A percentile compares a stretch with the other conserved stretches of the same genome.
Conservation (phyloP, 2,888 invertebrate genomes). For the Aspidiotus rigidus region DNA sequence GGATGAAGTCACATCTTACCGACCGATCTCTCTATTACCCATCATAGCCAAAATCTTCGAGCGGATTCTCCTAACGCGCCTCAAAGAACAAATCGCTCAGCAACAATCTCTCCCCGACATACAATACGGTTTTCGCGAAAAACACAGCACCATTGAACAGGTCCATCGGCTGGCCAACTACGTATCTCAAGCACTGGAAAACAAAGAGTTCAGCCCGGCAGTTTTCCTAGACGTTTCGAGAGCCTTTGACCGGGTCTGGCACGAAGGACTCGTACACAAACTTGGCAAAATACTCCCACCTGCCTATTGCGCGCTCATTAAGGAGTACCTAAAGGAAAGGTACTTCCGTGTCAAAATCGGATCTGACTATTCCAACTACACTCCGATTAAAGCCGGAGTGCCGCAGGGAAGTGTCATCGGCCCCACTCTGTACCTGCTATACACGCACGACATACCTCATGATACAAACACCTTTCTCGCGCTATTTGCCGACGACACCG, state of each 20-base stretch:
- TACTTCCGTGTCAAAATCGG: background rate
- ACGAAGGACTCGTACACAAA: slow-evolving; percentile 6
- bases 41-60: slow-evolving; percentile 9
- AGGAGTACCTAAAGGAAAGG: background rate
- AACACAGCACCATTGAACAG: slow-evolving; percentile 9
- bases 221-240: slow-evolving; percentile 8
- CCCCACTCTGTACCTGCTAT: slow-evolving; percentile 1
- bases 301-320: background rate
- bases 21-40: background rate
- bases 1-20: background rate
- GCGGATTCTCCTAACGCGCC: slow-evolving; percentile 1
- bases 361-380: background rate
- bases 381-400: background rate
- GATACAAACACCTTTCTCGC: background rate
- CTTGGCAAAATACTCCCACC: background rate
- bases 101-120: background rate
- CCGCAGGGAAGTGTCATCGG: slow-evolving; percentile 12
- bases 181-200: background rate
- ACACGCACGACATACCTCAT: slow-evolving; percentile 7
- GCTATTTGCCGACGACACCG: background rate
- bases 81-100: background rate
- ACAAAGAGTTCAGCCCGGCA: slow-evolving; percentile 1
- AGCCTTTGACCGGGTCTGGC: slow-evolving; percentile 15
- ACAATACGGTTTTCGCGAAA: slow-evolving; percentile 11
- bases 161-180: background rate